Evolutionary conservation across 1,140 invertebrate species (phyloP).

Genomic region (Atta colombica): DNA sequence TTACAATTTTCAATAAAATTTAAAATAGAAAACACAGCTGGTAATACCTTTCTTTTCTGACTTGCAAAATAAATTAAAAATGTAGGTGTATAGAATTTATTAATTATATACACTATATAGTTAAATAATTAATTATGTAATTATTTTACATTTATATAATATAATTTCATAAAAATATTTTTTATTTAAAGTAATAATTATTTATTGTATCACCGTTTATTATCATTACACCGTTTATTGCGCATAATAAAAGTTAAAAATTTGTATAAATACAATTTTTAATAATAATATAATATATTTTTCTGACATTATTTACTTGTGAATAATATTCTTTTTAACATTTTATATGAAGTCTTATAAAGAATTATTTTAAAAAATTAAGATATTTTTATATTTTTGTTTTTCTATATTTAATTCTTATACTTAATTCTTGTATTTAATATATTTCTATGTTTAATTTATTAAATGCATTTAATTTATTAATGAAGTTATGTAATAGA

Average conservation of each 20-base stretch:
- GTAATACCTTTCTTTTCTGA: background rate
- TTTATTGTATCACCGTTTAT: too few relatives aligned
- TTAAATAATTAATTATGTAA: too few relatives aligned
- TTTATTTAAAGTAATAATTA: background rate
- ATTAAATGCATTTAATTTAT: too few relatives aligned
- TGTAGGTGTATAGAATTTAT: background rate
- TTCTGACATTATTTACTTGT: too few relatives aligned
- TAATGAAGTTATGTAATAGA: too few relatives aligned
- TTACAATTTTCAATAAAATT: constrained; percentile 53
- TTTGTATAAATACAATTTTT: background rate
- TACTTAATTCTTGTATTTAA: too few relatives aligned
- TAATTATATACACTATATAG: background rate
- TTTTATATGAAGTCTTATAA: too few relatives aligned
- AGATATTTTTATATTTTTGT: too few relatives aligned
- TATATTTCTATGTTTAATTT: too few relatives aligned
- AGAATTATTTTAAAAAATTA: too few relatives aligned
- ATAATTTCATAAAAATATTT: background rate
- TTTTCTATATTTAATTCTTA: too few relatives aligned
- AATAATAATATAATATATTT: background rate
- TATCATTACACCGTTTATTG: background rate
- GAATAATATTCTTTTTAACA: too few relatives aligned
- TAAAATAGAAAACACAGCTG: background rate
- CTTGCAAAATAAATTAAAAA: background rate
- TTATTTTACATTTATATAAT: background rate
- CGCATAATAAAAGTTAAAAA: background rate